Conservation (phyloP, 2,888 invertebrate genomes). For the Ormyrus labotus region DNA sequence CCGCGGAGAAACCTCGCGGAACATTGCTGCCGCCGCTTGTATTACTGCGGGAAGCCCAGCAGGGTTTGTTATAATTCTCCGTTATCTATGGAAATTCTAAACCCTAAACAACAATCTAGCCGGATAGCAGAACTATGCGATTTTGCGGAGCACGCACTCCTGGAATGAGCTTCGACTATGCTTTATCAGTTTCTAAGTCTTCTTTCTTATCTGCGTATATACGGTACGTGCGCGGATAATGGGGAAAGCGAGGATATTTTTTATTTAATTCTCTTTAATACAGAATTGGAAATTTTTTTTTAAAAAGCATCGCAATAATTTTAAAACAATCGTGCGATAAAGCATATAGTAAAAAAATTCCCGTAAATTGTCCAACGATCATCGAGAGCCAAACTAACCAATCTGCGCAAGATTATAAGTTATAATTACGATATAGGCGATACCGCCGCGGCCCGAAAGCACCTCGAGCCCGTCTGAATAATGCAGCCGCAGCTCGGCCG, state of each 20-base stretch:
- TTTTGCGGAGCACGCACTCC: slow-evolving; percentile 63
- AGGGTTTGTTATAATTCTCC: slow-evolving; percentile 71
- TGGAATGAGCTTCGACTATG: slow-evolving; percentile 14
- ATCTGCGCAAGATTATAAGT: no score
- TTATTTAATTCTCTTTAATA: no score
- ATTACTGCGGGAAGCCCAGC: slow-evolving; percentile 25
- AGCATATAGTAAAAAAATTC: no score
- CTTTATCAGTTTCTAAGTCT: slow-evolving; percentile 21
- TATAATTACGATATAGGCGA: no score
- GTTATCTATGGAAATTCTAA: slow-evolving; percentile 75
- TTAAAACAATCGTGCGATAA: background rate
- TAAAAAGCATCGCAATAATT: background rate
- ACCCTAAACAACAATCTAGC: slow-evolving; percentile 71
- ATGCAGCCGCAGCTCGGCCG: no score
- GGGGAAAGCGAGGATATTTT: no score
- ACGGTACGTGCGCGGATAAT: background rate
- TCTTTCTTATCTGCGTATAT: background rate
- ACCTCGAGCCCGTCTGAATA: no score
- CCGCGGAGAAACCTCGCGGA: slow-evolving; percentile 16
- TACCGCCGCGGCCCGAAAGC: no score
- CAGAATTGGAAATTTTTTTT: no score
- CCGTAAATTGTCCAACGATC: no score
- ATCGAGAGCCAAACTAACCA: no score
- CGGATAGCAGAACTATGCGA: slow-evolving; percentile 73
- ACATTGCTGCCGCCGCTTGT: background rate